A percentile compares a stretch with the other conserved stretches of the same genome.
Evolutionary conservation across 1,140 invertebrate species (phyloP).

Genomic region (Asobara japonica): DNA sequence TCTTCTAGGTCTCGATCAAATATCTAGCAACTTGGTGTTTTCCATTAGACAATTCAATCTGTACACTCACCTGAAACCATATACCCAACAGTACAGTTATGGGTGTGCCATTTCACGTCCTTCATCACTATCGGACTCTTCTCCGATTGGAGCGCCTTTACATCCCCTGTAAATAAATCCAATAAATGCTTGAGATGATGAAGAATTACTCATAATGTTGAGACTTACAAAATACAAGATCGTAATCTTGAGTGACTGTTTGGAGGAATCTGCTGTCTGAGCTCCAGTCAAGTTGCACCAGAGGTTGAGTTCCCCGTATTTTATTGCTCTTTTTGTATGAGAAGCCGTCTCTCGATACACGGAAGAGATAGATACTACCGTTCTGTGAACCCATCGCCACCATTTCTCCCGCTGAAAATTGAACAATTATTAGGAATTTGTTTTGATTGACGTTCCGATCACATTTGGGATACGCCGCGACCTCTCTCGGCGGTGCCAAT

Average conservation of each 20-base stretch:
- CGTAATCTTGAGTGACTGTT: constrained; percentile 92
- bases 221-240: constrained; percentile 86
- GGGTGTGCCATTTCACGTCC: constrained; percentile 88
- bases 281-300: constrained; percentile 91
- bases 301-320: constrained; percentile 82
- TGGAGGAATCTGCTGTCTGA: constrained; percentile 86
- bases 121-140: constrained; percentile 88
- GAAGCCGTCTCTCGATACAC: constrained; percentile 85
- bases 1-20: too few relatives aligned
- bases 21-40: too few relatives aligned
- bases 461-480: too few relatives aligned
- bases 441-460: neutral
- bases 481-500: too few relatives aligned
- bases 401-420: constrained; percentile 81
- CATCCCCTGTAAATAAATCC: constrained; percentile 76
- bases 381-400: constrained; percentile 92
- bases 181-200: neutral
- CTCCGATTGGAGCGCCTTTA: constrained; percentile 83
- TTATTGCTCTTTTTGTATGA: constrained; percentile 89
- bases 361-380: constrained; percentile 85
- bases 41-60: too few relatives aligned
- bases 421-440: neutral
- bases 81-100: constrained; percentile 85
- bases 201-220: constrained; percentile 4
- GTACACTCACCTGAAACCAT: constrained; percentile 77